Percentiles rank a stretch among this genome's conserved stretches.
phyloP scores from a whole-genome alignment of 2,888 invertebrate genomes.

The Corythucha ciliata region DNA sequence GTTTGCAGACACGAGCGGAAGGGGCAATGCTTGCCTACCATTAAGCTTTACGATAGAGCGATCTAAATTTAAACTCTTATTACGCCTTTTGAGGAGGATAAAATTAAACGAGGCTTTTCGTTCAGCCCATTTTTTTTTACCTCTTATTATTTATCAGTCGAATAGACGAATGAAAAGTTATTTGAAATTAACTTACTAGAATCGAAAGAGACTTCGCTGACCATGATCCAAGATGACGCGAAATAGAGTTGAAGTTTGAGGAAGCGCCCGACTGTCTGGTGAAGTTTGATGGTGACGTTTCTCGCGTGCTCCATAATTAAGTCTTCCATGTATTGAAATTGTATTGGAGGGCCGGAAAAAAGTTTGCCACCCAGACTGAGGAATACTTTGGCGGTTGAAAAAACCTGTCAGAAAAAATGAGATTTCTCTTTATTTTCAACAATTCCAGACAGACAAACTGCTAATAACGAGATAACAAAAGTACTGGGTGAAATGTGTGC shows the following conservation, averaged over 20 bases:
- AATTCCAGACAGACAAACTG: no score
- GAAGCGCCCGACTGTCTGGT: slow-evolving; percentile 63
- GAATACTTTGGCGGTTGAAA: slow-evolving; percentile 65
- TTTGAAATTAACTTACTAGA: slow-evolving; percentile 49
- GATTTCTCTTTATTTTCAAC: not conserved
- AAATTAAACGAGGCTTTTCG: no score
- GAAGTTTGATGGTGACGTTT: slow-evolving; percentile 69
- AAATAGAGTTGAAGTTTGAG: slow-evolving; percentile 69
- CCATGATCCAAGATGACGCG: slow-evolving; percentile 71
- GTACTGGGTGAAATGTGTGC: no score
- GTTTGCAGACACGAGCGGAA: no score
- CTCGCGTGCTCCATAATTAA: slow-evolving; percentile 65
- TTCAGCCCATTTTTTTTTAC: not conserved
- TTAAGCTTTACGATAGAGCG: no score
- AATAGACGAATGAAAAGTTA: no score
- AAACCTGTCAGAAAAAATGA: slow-evolving; percentile 49
- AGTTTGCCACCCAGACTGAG: slow-evolving; percentile 64
- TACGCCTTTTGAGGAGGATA: no score
- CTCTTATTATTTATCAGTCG: no score
- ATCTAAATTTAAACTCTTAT: no score
- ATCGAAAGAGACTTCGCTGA: slow-evolving; percentile 75
- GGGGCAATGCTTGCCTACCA: no score
- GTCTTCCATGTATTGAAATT: slow-evolving; percentile 68
- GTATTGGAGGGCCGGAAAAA: slow-evolving; percentile 61
- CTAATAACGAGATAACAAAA: no score